A percentile compares a stretch with the other conserved stretches of the same genome.
phyloP scores from a whole-genome alignment of 2,113 vertebrate genomes.

The Lethenteron reissneri region DNA sequence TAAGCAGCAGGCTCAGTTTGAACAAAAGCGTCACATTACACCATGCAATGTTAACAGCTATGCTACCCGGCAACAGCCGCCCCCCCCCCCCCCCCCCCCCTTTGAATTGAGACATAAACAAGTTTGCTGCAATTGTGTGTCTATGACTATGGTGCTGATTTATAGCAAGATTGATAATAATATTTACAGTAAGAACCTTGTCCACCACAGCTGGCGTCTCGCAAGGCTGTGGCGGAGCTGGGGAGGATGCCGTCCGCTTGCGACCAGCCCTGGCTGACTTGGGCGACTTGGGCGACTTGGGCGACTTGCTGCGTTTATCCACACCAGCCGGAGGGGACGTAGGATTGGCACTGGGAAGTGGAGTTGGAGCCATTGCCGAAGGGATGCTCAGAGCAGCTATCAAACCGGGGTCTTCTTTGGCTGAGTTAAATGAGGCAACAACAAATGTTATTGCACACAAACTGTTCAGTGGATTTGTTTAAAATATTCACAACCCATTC shows the following conservation, averaged over 20 bases:
- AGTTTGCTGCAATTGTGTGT: too few relatives aligned
- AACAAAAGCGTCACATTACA: too few relatives aligned
- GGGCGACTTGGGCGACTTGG: slow-evolving; percentile 12
- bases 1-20: too few relatives aligned
- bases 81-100: too few relatives aligned
- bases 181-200: too few relatives aligned
- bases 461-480: not conserved
- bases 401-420: slow-evolving; percentile 17
- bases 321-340: slow-evolving; percentile 7
- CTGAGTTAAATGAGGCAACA: slow-evolving; percentile 15
- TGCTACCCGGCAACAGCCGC: too few relatives aligned
- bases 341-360: slow-evolving; percentile 13
- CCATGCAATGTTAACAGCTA: too few relatives aligned
- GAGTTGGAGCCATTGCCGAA: slow-evolving; percentile 15
- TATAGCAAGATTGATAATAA: too few relatives aligned
- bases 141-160: too few relatives aligned
- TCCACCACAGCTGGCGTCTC: too few relatives aligned
- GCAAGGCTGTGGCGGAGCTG: slow-evolving; percentile 8
- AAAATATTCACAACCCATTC: slow-evolving; percentile 7
- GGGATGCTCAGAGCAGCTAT: slow-evolving; percentile 24
- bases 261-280: slow-evolving; percentile 11
- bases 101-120: too few relatives aligned
- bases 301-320: slow-evolving; percentile 17
- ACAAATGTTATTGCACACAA: slow-evolving; percentile 8
- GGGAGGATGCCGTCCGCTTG: slow-evolving; percentile 6